These are phyloP conservation scores for Notothenia coriiceps DNA, from an alignment of 2,113 vertebrate genomes.

Conservation along the genomic window DNA sequence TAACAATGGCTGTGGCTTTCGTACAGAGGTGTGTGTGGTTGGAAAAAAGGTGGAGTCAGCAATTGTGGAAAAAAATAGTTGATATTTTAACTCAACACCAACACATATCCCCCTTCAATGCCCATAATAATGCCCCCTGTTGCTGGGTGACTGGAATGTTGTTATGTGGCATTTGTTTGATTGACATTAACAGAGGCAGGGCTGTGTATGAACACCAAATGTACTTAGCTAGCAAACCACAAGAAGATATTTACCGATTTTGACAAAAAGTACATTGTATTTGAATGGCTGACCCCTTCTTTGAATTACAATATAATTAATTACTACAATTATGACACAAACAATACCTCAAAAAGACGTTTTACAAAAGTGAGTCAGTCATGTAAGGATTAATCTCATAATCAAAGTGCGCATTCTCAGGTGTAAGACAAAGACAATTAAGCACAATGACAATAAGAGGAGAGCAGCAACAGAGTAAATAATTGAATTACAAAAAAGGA, in stretches of 20 bases:
- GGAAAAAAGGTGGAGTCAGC: too few relatives aligned
- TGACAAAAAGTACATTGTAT: not conserved
- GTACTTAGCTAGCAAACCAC: not conserved
- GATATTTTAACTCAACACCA: too few relatives aligned
- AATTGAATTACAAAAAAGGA: conserved; percentile 27
- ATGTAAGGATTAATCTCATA: not conserved
- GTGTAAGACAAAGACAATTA: not conserved
- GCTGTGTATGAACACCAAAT: not conserved
- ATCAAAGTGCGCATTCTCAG: conserved; percentile 29
- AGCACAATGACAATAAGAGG: conserved; percentile 10
- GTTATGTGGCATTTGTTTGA: not conserved
- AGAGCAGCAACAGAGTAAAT: conserved; percentile 32
- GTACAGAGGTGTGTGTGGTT: not conserved
- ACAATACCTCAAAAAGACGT: too few relatives aligned
- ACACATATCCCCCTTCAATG: too few relatives aligned
- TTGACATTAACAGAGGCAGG: not conserved
- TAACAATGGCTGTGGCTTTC: too few relatives aligned
- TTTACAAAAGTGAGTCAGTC: not conserved
- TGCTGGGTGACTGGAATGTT: not conserved
- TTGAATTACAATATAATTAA: not conserved
- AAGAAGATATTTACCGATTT: not conserved
- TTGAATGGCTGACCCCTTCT: not conserved
- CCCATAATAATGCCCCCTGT: too few relatives aligned
- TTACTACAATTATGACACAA: not conserved
- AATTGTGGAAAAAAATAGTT: too few relatives aligned